Evolutionary conservation across 1,140 invertebrate species (phyloP), one percentile per base, ranked within the genome.

Genomic region (Nephila pilipes): DNA sequence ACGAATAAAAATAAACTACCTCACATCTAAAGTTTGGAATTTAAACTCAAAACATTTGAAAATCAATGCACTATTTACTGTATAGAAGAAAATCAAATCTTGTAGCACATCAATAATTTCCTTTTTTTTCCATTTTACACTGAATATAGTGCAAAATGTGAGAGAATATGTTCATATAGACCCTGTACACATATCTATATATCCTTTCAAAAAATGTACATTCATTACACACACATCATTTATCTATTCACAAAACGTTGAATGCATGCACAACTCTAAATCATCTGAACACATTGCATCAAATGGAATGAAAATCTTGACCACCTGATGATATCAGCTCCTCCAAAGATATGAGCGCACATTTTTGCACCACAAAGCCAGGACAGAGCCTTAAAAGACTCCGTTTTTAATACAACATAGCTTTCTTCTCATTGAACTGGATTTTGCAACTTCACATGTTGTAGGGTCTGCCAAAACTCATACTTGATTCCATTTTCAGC

Each of bases 241-340:
- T 87, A 87, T 87, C 58, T 65, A 65, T 87, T 60, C 60, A 65
- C 60, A 87, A 87, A 87, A 87, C 57, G 55, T 85, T 87, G 60
- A 36, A 87, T 87, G 60, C 85, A 87, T 60, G 58, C 58, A 87
- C 58, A 58, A 87, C 65, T 65, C 88, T 90, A 90, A 90, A 79
- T 90, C 88, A 55, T 90, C 69, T 90, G 88, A 79, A 90, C 65
- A 90, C 69, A 79, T 90, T 90, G 65, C 88, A 55, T 55, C 54
- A 79, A 90, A 79, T 79, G 88, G 88, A 90, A 90, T 90, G 88
- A 90, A 75, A 79, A 55, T 87, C 85, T 58, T 81, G 80, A 81
- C 80, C 80, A 81, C 80, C 80, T 16, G 38, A 81, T 81, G 80
- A 81, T 46, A 81, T 81, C 38, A 54, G 80, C 80, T n/a, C 80